Conservation (phyloP, 2,888 invertebrate genomes). For the Amphipyra berbera region DNA sequence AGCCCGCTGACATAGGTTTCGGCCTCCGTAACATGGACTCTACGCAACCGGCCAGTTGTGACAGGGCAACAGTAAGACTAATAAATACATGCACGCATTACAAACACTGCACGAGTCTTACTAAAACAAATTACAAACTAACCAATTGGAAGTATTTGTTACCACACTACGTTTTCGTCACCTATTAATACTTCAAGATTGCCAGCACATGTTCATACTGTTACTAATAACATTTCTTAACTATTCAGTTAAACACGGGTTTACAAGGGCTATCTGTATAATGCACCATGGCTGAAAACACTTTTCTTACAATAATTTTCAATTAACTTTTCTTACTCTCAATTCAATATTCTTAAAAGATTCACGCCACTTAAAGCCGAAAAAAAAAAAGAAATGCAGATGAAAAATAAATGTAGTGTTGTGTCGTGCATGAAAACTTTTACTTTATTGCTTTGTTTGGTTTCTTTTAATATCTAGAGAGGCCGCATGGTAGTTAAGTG, state of each 20-base stretch:
- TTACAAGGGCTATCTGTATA: conserved; percentile 6
- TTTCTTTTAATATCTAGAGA: conserved; percentile 81
- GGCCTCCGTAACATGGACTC: conserved; percentile 85
- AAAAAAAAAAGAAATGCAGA: conserved; percentile 12
- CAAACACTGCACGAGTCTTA: conserved; percentile 66
- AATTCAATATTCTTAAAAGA: conserved; percentile 12
- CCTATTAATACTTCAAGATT: background rate
- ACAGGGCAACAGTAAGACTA: conserved; percentile 85
- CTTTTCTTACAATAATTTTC: conserved; percentile 9
- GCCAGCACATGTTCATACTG: conserved; percentile 30
- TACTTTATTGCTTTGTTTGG: conserved; percentile 82
- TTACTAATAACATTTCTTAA: conserved; percentile 11
- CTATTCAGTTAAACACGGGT: conserved; percentile 10
- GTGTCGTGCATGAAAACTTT: conserved; percentile 77
- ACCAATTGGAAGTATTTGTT: conserved; percentile 27
- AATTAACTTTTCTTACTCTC: conserved; percentile 19
- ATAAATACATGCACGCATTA: conserved; percentile 76
- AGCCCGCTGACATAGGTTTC: conserved; percentile 85
- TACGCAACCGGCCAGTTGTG: conserved; percentile 80
- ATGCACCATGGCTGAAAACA: conserved; percentile 17
- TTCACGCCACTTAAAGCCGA: conserved; percentile 12
- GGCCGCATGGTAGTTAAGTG: conserved; percentile 90
- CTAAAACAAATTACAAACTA: conserved; percentile 45
- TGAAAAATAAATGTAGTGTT: conserved; percentile 37
- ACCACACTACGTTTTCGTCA: conserved; percentile 17